phyloP scores from a whole-genome alignment of 53 echinoderm and acorn worm genomes.

The Stichopus horrens region DNA sequence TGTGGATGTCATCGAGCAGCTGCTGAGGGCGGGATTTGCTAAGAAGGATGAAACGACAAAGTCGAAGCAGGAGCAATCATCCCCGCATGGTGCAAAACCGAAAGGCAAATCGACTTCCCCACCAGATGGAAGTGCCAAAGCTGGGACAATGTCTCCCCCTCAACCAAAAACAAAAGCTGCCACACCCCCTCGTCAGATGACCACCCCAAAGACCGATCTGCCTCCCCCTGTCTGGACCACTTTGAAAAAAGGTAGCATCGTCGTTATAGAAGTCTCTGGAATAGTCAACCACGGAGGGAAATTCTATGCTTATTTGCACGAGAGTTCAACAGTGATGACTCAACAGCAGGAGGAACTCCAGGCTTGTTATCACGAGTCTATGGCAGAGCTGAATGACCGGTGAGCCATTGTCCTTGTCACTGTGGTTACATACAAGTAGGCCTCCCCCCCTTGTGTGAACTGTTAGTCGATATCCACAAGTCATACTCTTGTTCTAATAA shows the following conservation, averaged over 20 bases:
- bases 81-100: neutral
- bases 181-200: neutral
- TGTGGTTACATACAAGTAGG: neutral
- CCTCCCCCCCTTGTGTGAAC: no score
- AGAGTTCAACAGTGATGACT: neutral
- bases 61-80: neutral
- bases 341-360: conserved; percentile 15
- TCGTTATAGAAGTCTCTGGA: neutral
- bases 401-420: neutral
- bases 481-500: no score
- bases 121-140: neutral
- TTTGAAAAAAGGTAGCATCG: neutral
- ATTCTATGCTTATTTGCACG: conserved; percentile 14
- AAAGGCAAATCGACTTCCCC: neutral
- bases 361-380: neutral
- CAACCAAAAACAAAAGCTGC: neutral
- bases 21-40: conserved; percentile 1
- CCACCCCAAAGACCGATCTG: neutral
- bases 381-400: neutral
- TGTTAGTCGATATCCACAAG: no score
- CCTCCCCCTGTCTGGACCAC: conserved; percentile 3
- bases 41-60: conserved; percentile 2
- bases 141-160: neutral
- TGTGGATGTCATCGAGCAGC: conserved; percentile 13
- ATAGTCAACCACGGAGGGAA: neutral